Evolutionary conservation across 2,797 vertebrate species (phyloP).

Genomic region (Pagetopsis macropterus): DNA sequence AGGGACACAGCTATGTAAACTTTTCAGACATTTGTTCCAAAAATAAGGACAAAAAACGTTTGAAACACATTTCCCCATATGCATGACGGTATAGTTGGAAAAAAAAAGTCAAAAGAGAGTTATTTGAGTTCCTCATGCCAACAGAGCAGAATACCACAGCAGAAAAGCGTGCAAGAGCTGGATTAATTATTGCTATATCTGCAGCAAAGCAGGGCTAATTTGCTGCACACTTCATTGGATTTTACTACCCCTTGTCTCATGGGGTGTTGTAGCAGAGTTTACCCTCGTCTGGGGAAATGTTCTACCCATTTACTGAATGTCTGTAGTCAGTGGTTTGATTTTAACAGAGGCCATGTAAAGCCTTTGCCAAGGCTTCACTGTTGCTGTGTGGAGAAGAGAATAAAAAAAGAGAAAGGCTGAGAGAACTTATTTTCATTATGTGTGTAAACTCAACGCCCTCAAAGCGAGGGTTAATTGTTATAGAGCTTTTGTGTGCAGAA

Average conservation of each 20-base stretch:
- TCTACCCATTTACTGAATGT: constrained; percentile 67
- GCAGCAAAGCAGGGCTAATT: constrained; percentile 71
- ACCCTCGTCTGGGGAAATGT: constrained; percentile 61
- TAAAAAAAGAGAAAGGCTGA: constrained; percentile 36
- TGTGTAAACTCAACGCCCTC: constrained; percentile 42
- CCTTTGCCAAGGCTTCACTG: constrained; percentile 65
- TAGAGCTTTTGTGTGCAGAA: constrained; percentile 24
- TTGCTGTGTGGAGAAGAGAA: constrained; percentile 55
- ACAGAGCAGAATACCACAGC: too few species aligned
- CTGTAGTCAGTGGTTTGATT: constrained; percentile 69
- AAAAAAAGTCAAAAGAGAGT: constrained; percentile 19
- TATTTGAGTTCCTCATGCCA: constrained; percentile 31
- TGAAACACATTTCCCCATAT: constrained; percentile 33
- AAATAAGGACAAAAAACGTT: constrained; percentile 40
- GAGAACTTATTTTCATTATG: constrained; percentile 30
- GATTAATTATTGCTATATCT: constrained; percentile 74
- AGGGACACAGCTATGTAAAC: constrained; percentile 65
- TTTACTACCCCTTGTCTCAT: constrained; percentile 70
- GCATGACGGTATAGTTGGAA: constrained; percentile 26
- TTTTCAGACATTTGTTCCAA: constrained; percentile 39
- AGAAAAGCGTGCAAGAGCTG: constrained; percentile 61
- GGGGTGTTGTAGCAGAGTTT: constrained; percentile 67
- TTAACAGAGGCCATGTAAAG: constrained; percentile 45
- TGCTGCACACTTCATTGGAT: constrained; percentile 76
- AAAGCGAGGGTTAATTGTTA: constrained; percentile 51